phyloP scores from a whole-genome alignment of 2,888 invertebrate species.

The Torymus tubicola region DNA sequence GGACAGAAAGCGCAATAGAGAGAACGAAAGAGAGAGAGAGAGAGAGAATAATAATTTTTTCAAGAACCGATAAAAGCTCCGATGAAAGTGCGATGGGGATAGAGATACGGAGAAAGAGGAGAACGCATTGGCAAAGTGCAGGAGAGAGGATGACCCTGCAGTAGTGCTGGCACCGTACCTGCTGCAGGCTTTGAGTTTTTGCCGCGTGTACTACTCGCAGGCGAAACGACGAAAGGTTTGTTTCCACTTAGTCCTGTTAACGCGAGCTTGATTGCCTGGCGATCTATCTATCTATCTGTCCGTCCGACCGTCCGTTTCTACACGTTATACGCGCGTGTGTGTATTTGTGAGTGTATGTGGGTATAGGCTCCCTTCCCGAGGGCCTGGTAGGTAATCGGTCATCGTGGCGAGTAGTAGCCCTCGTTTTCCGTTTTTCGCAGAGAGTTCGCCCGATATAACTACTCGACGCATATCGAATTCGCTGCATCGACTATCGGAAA shows the following conservation, averaged over 20 bases:
- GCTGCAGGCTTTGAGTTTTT: constrained; percentile 17
- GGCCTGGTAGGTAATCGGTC: no score
- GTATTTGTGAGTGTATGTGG: no score
- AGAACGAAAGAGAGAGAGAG: constrained; percentile 1
- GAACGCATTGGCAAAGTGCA: neutral
- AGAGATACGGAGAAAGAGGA: constrained; percentile 40
- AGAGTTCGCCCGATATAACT: no score
- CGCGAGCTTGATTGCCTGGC: constrained; percentile 68
- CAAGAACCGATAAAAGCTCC: constrained; percentile 48
- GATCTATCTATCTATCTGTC: constrained; percentile 63
- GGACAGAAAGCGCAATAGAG: constrained; percentile 2
- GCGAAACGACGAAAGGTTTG: constrained; percentile 60
- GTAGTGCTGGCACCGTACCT: no score
- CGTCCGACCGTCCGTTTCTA: constrained; percentile 20
- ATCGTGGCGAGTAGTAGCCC: no score
- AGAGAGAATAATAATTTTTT: constrained; percentile 40
- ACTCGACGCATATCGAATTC: no score
- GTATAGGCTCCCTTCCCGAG: neutral
- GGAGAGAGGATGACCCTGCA: neutral
- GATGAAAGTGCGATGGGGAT: constrained; percentile 22
- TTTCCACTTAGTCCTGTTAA: constrained; percentile 70
- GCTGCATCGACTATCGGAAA: no score
- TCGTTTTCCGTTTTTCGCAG: no score
- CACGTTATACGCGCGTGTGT: neutral
- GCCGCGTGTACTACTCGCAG: constrained; percentile 29